Evolutionary conservation across 2,797 vertebrate genomes (phyloP).

Genomic region (Sebastes oblongus): DNA sequence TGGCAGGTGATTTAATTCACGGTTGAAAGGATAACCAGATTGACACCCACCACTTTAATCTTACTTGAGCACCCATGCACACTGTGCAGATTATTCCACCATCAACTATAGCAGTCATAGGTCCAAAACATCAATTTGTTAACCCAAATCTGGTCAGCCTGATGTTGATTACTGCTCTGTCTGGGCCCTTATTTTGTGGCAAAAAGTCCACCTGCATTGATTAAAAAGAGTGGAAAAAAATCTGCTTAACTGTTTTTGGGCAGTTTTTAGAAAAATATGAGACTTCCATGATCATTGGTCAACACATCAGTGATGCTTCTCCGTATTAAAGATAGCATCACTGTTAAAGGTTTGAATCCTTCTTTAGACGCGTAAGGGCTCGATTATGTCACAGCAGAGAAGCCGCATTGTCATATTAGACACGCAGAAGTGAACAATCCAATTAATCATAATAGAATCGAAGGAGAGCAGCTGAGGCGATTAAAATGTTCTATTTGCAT

Average conservation of each 20-base stretch:
- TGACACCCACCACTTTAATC: conserved; percentile 71
- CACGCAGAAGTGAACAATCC: conserved; percentile 22
- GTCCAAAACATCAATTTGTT: conserved; percentile 72
- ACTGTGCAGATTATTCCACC: conserved; percentile 69
- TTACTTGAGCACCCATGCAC: conserved; percentile 41
- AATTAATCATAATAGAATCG: conserved; percentile 16
- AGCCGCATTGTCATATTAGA: conserved; percentile 8
- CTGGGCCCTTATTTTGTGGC: conserved; percentile 35
- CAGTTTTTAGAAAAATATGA: conserved; percentile 16
- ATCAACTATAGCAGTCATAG: conserved; percentile 65
- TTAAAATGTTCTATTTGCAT: conserved; percentile 35
- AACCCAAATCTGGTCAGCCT: conserved; percentile 61
- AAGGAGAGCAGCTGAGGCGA: conserved; percentile 26
- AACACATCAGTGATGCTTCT: neutral
- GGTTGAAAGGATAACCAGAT: conserved; percentile 64
- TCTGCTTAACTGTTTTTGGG: conserved; percentile 42
- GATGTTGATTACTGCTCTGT: conserved; percentile 71
- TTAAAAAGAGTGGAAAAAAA: conserved; percentile 60
- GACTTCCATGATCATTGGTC: conserved; percentile 27
- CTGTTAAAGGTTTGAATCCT: neutral
- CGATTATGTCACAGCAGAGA: neutral
- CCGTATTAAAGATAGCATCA: conserved; percentile 6
- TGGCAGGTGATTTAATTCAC: conserved; percentile 55
- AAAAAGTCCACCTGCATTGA: conserved; percentile 30
- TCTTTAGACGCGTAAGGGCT: neutral